Evolutionary conservation across 2,888 invertebrate genomes (phyloP), one percentile per base, ranked within the genome.

Genomic region (Disparrhopalites patrizii): DNA sequence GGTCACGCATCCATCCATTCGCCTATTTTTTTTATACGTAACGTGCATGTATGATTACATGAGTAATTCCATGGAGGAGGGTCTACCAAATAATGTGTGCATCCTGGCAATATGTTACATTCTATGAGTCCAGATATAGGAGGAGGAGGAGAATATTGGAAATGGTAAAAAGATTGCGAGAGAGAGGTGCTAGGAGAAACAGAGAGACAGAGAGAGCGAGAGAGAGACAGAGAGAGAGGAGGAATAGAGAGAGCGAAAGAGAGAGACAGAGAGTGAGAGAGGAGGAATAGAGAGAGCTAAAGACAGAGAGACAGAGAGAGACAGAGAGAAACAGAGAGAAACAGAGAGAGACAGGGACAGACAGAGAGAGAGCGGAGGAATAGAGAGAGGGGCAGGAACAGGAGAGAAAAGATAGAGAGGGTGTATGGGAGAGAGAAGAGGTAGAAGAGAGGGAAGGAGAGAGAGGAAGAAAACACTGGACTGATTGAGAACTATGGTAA

Each of bases 401-500:
- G 15, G 15, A 4, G 20, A 43, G 20, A 43, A 4, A 15, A 20
- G 15, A 43, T 18, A 43, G 20, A 43, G 43, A 43, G 15, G 15
- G 43, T 15, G 43, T 18, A 43, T 18, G 43, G n/a, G n/a, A n/a
- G n/a, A n/a, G n/a, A n/a, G n/a, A n/a, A n/a, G n/a, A n/a, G n/a
- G n/a, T n/a, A n/a, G n/a, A n/a, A n/a, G n/a, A n/a, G n/a, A n/a
- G n/a, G 52, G 8, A 28, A 28, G 18, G 25, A 27, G 30, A 27
- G 20, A 23, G 18, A n/a, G 20, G 18, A 23, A 54, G 28, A 62
- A 62, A 62, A 62, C 31, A 54, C 20, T 30, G 62, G 38, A 54
- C 38, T 60, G 71, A 69, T 62, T 56, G 67, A 65, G 68, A 56
- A 62, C 56, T 60, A 56, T 52, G 62, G 61, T 61, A 54, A 65